A percentile compares a stretch with the other conserved stretches of the same genome.
Evolutionary conservation across 2,113 vertebrate species (phyloP).

Genomic region (Shinisaurus crocodilurus): DNA sequence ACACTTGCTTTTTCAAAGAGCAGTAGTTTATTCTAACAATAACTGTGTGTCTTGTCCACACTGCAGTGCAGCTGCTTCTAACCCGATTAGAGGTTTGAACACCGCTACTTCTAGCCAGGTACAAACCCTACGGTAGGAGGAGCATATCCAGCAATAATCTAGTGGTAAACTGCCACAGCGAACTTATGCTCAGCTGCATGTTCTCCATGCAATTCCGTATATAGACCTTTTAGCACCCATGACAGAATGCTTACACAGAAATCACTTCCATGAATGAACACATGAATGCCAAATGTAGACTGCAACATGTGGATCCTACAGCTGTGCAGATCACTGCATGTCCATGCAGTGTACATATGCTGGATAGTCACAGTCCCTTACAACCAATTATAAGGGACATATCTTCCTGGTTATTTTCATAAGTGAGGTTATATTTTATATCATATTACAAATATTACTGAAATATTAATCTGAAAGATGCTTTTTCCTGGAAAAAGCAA

Average conservation of each 20-base stretch:
- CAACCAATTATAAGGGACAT: neutral
- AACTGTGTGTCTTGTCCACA: neutral
- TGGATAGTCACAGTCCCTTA: neutral
- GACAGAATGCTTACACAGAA: neutral
- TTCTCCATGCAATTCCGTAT: neutral
- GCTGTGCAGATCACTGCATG: neutral
- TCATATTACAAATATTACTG: neutral
- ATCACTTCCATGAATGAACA: neutral
- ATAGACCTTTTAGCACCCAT: neutral
- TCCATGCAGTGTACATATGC: neutral
- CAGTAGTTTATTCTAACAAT: neutral
- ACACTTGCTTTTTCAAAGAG: neutral
- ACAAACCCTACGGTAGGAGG: neutral
- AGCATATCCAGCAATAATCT: neutral
- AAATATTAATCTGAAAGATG: neutral
- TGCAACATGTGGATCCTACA: neutral
- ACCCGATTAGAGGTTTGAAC: neutral
- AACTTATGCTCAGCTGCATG: neutral
- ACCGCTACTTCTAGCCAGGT: neutral
- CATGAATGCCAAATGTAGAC: neutral
- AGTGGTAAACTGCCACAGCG: neutral
- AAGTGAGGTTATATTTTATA: neutral
- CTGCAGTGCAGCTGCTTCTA: neutral
- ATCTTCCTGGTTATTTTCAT: neutral
- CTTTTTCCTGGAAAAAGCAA: slow-evolving; percentile 12